A percentile compares a stretch with the other conserved stretches of the same genome.
These are phyloP conservation scores for Bombus difficillimus DNA, from an alignment of 1,140 invertebrate genomes.

Conservation along the genomic window DNA sequence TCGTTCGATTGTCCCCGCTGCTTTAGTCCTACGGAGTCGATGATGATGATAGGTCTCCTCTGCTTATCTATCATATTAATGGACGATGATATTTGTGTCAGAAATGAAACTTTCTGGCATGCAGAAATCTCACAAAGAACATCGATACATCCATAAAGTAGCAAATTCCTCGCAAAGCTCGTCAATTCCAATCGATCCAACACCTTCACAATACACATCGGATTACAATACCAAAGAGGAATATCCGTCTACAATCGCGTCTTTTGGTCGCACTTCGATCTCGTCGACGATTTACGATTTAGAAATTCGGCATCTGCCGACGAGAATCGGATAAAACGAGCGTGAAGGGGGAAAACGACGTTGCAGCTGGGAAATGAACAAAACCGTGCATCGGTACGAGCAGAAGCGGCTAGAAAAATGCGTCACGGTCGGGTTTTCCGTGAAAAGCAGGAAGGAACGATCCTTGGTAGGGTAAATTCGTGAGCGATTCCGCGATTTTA, in stretches of 20 bases:
- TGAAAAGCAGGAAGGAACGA: not conserved
- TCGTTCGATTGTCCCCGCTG: not conserved
- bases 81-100: no score
- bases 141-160: not conserved
- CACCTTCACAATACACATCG: not conserved
- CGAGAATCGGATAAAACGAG: not conserved
- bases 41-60: no score
- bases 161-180: not conserved
- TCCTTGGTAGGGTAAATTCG: slow-evolving; percentile 18
- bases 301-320: not conserved
- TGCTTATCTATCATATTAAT: no score
- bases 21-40: not conserved
- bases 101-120: no score
- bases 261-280: not conserved
- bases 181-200: not conserved
- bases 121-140: no score
- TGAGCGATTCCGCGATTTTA: slow-evolving; percentile 47
- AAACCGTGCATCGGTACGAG: not conserved
- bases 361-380: slow-evolving; percentile 25
- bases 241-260: not conserved
- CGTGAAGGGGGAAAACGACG: not conserved
- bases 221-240: not conserved
- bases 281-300: not conserved
- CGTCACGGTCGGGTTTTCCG: not conserved
- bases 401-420: not conserved